Evolutionary conservation across 64 coral and sea anemone genomes (phyloP), one percentile per base, ranked within the genome.

Genomic region (Platygyra sinensis): DNA sequence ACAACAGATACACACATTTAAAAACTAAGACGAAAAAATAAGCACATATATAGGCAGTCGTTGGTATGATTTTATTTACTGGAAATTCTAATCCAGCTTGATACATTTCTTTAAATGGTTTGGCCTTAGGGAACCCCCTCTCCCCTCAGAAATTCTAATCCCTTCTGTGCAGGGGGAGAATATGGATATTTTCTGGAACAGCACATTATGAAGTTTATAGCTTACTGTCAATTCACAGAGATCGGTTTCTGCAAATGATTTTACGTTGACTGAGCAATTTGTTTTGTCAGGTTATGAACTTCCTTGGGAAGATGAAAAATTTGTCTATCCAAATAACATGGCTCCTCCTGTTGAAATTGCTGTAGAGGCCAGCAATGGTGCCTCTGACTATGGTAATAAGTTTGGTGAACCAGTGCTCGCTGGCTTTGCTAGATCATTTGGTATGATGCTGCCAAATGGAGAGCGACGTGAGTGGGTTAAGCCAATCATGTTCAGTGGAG

Each of bases 401-500:
- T 98, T 98, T 91, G 96, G 96, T 32, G 96, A 98, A 72, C 96
- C 96, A 72, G 96, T 98, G n/a, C 82, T 98, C 12, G 51, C 93
- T 85, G 96, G 96, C 5, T 98, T 98, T 98, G 93, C 93, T 19
- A 80, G 96, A 46, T 98, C 96, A 27, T 95, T 98, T 95, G 96
- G 96, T 76, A 93, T 98, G 93, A 77, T 78, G 69, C 27, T 94
- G 60, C 72, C 93, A 73, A 92, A 78, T 90, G 76, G 76, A 49
- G 86, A 95, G 36, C 77, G 96, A 32, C 89, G 96, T 78, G 96
- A 98, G 67, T 98, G 96, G 96, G 87, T 98, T 42, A 98, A 98
- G 27, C 96, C 96, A 9, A 98, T 98, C 62, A 98, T 98, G 96
- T 98, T 98, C 42, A 98, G 96, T 90, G 96, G 93, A 64, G 96